Percentiles rank a stretch among this genome's conserved stretches.
Evolutionary conservation across 2,113 vertebrate species (phyloP).

Genomic region (Ictidomys tridecemlineatus): DNA sequence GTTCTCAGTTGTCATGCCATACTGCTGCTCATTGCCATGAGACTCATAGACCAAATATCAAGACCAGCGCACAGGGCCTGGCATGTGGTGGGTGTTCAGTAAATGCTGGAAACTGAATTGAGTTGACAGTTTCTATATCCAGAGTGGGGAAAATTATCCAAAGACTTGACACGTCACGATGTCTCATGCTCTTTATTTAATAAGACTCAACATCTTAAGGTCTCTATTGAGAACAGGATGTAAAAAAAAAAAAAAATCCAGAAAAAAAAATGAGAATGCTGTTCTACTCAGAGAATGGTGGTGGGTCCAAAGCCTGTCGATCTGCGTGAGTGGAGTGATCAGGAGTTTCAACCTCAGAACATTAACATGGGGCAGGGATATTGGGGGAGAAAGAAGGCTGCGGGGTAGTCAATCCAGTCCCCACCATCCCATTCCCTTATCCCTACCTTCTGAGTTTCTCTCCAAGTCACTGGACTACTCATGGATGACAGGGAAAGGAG

Average conservation of each 20-base stretch:
- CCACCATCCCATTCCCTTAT: background rate
- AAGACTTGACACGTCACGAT: background rate
- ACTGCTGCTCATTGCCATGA: background rate
- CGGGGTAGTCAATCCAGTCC: background rate
- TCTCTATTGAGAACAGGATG: slow-evolving; percentile 51
- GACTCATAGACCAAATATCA: background rate
- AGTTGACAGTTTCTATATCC: background rate
- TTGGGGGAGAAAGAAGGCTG: background rate
- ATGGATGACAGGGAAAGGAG: background rate
- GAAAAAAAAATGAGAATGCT: slow-evolving; percentile 33
- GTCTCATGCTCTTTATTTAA: slow-evolving; percentile 86
- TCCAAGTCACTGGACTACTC: background rate
- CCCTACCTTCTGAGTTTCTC: background rate
- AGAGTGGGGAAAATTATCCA: background rate
- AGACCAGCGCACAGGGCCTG: too few relatives aligned
- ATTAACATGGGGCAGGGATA: background rate
- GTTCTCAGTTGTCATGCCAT: background rate
- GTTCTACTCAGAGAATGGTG: background rate
- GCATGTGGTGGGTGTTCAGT: background rate
- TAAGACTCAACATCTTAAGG: slow-evolving; percentile 61
- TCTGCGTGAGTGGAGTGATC: background rate
- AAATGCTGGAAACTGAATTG: background rate
- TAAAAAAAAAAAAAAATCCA: slow-evolving; percentile 81
- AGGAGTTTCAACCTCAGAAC: background rate
- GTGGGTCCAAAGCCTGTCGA: background rate